phyloP scores from a whole-genome alignment of 2,888 invertebrate species.

The Drosophila kuntzei region DNA sequence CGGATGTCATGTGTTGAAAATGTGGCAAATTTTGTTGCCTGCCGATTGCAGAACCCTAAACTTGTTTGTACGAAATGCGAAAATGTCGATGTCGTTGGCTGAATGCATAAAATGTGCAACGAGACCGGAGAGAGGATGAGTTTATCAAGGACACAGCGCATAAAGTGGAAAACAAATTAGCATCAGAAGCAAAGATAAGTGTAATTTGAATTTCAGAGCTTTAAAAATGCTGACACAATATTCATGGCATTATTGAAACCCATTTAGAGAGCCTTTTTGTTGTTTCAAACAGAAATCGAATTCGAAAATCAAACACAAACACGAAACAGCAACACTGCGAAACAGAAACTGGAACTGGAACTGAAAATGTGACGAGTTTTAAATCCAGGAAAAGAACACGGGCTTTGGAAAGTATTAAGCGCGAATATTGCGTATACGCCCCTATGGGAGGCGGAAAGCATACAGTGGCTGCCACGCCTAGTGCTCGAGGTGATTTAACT shows the following conservation, averaged over 20 bases:
- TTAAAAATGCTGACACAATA: slow-evolving; percentile 23
- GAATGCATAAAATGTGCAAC: slow-evolving; percentile 31
- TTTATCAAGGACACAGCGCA: slow-evolving; percentile 21
- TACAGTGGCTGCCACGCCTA: slow-evolving; percentile 28
- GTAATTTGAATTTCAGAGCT: slow-evolving; percentile 27
- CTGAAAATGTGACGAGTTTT: slow-evolving; percentile 64
- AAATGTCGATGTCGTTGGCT: slow-evolving; percentile 22
- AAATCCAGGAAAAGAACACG: slow-evolving; percentile 36
- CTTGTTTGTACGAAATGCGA: slow-evolving; percentile 16
- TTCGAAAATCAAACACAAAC: slow-evolving; percentile 34
- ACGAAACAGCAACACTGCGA: slow-evolving; percentile 22
- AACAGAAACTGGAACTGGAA: slow-evolving; percentile 11
- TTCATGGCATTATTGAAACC: slow-evolving; percentile 12
- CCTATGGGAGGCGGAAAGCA: slow-evolving; percentile 21
- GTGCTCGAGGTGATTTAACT: slow-evolving; percentile 78
- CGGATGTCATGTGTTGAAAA: slow-evolving; percentile 21
- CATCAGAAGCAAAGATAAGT: slow-evolving; percentile 27
- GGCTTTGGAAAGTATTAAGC: slow-evolving; percentile 49
- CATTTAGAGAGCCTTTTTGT: slow-evolving; percentile 22
- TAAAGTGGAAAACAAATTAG: slow-evolving; percentile 29
- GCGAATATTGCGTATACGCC: slow-evolving; percentile 67
- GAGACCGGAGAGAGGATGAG: neutral
- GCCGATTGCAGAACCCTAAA: slow-evolving; percentile 8
- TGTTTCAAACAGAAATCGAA: slow-evolving; percentile 49
- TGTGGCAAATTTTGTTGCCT: slow-evolving; percentile 11